phyloP scores from a whole-genome alignment of 2,113 vertebrate species.

The Muntiacus reevesi region DNA sequence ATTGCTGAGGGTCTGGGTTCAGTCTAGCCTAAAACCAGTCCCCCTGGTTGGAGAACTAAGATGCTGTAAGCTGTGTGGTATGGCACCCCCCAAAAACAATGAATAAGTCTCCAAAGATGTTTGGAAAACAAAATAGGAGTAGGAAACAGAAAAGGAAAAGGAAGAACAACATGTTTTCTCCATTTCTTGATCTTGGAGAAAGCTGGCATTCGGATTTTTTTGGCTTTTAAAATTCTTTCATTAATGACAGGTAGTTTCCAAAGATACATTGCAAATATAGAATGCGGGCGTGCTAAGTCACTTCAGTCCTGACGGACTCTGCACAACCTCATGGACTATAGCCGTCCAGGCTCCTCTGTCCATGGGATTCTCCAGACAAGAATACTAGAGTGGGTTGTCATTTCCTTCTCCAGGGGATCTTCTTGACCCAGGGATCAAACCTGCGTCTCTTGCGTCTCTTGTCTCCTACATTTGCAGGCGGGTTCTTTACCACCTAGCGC shows the following conservation, averaged over 20 bases:
- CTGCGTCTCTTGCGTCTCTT: background rate
- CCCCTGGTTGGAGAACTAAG: background rate
- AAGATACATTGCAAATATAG: background rate
- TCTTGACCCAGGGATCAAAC: background rate
- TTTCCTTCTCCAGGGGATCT: background rate
- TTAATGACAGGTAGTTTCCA: background rate
- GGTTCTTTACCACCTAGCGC: background rate
- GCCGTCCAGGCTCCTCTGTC: background rate
- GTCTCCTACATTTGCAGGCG: background rate
- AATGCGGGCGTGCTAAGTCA: background rate
- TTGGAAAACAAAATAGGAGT: background rate
- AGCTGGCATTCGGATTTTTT: background rate
- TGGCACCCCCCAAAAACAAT: background rate
- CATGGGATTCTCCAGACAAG: background rate
- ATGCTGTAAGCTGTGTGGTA: background rate
- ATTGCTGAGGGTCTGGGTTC: background rate
- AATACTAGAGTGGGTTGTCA: background rate
- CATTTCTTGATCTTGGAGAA: background rate
- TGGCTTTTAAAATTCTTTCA: conserved; percentile 16
- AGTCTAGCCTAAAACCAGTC: background rate
- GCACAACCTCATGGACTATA: background rate
- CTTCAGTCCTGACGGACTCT: background rate
- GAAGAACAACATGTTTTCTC: background rate
- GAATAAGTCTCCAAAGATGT: background rate
- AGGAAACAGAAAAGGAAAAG: background rate